Percentiles rank a stretch among this genome's conserved stretches.
These are phyloP conservation scores for Pammene fasciana DNA, from an alignment of 2,888 invertebrate species.

Conservation along the genomic window DNA sequence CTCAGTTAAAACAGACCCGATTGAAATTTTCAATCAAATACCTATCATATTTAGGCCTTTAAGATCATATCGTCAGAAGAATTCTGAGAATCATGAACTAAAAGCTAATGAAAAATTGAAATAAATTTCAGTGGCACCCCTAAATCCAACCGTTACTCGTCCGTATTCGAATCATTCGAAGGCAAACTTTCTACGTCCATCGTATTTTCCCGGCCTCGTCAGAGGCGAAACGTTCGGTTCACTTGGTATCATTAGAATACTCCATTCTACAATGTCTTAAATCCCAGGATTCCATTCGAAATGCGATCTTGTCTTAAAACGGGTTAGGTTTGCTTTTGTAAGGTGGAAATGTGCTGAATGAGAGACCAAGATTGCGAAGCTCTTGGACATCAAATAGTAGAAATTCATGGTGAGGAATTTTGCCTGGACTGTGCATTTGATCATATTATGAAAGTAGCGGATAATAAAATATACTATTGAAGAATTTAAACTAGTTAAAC, in stretches of 20 bases:
- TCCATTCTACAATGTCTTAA: conserved; percentile 11
- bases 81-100: background rate
- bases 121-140: conserved; percentile 15
- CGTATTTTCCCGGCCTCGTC: conserved; percentile 23
- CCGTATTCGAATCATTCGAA: conserved; percentile 27
- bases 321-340: background rate
- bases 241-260: conserved; percentile 36
- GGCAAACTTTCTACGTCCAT: conserved; percentile 31
- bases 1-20: too few species aligned
- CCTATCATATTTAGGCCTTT: too few species aligned
- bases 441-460: background rate
- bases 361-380: conserved; percentile 1
- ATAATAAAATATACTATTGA: too few species aligned
- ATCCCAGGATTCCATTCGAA: background rate
- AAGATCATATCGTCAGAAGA: too few species aligned
- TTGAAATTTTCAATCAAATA: too few species aligned
- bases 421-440: conserved; percentile 11
- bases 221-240: conserved; percentile 32
- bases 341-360: conserved; percentile 7
- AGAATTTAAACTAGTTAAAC: too few species aligned
- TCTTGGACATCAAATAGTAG: conserved; percentile 30
- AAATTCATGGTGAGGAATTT: conserved; percentile 21
- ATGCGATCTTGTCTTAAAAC: conserved; percentile 5
- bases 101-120: background rate
- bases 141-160: conserved; percentile 3